Evolutionary conservation across 2,113 vertebrate genomes (phyloP).

Genomic region (Campylomormyrus tamandua): DNA sequence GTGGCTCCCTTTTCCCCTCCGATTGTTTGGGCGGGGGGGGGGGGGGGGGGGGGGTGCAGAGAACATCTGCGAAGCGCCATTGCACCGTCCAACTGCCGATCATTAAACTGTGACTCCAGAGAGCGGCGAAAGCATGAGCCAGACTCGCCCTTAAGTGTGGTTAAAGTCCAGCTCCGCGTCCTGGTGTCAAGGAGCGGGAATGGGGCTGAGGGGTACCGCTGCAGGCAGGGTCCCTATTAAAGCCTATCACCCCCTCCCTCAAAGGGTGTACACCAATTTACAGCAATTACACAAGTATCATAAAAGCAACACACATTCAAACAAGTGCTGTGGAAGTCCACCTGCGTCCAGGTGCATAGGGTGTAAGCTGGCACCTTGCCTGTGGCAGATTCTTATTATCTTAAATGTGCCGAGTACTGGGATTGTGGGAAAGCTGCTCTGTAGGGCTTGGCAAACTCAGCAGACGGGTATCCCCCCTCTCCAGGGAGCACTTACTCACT

Average conservation of each 20-base stretch:
- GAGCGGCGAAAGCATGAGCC: constrained; percentile 52
- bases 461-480: constrained; percentile 36
- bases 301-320: background rate
- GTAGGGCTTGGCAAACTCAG: background rate
- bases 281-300: background rate
- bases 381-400: background rate
- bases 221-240: background rate
- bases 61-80: constrained; percentile 51
- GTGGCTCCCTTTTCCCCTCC: too few relatives aligned
- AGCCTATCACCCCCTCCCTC: background rate
- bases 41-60: constrained; percentile 48
- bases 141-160: constrained; percentile 50
- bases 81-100: constrained; percentile 52
- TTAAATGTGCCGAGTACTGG: background rate
- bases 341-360: background rate
- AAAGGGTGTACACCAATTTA: background rate
- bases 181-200: constrained; percentile 33
- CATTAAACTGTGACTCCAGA: constrained; percentile 60
- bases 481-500: constrained; percentile 57
- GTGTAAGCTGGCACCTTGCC: background rate
- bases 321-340: background rate
- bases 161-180: constrained; percentile 41
- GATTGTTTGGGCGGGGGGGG: too few relatives aligned
- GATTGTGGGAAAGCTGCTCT: background rate
- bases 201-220: constrained; percentile 30